Evolutionary conservation across 2,797 vertebrate species (phyloP).

Genomic region (Sternarchorhynchus goeldii): DNA sequence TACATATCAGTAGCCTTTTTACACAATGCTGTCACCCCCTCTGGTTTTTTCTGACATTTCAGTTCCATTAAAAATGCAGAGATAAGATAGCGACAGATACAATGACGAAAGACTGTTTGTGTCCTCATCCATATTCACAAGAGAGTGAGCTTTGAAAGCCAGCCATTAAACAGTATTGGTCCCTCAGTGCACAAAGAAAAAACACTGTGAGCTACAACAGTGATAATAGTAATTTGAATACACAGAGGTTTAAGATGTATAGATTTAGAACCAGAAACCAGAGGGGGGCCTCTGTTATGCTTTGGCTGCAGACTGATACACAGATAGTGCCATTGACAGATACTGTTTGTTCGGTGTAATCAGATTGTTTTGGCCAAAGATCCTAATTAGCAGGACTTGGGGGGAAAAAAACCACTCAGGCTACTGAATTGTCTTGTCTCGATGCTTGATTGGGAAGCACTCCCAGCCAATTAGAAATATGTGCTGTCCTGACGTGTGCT

Average conservation of each 20-base stretch:
- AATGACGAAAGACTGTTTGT: constrained; percentile 53
- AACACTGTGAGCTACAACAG: constrained; percentile 61
- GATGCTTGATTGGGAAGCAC: not conserved
- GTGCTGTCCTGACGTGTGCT: constrained; percentile 12
- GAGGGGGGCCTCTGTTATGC: constrained; percentile 47
- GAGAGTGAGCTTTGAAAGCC: constrained; percentile 57
- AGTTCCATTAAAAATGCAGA: constrained; percentile 53
- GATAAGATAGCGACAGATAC: constrained; percentile 52
- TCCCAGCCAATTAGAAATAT: not conserved
- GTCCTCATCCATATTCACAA: constrained; percentile 65
- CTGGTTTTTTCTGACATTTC: constrained; percentile 36
- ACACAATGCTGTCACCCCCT: constrained; percentile 25
- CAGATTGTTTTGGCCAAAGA: constrained; percentile 16
- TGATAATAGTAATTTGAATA: constrained; percentile 71
- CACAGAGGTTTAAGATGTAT: constrained; percentile 61
- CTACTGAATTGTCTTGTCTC: constrained; percentile 5
- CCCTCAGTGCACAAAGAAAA: constrained; percentile 55
- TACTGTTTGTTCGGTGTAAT: constrained; percentile 24
- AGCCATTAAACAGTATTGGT: constrained; percentile 66
- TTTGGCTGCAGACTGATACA: not conserved
- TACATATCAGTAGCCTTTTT: constrained; percentile 19
- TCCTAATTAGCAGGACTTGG: constrained; percentile 37
- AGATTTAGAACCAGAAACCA: constrained; percentile 33
- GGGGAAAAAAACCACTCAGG: not conserved
- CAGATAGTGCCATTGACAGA: constrained; percentile 27